Percentiles rank a stretch among this genome's conserved stretches.
Conservation (phyloP, 2,888 invertebrate species). For the Eustalomyia histrio region DNA sequence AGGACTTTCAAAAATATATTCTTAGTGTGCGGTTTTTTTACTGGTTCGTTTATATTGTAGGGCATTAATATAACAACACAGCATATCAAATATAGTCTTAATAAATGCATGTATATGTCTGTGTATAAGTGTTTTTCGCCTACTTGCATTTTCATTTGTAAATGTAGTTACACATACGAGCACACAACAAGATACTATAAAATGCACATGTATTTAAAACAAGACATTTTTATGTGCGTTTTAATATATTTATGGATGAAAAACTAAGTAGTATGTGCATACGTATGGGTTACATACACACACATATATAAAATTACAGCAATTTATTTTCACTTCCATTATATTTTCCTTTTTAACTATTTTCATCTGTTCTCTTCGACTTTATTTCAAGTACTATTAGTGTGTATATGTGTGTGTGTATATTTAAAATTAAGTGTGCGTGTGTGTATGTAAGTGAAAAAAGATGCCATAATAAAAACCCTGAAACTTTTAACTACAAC, state of each 20-base stretch:
- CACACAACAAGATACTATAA: constrained; percentile 38
- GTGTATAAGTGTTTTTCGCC: constrained; percentile 9
- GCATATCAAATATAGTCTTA: constrained; percentile 68
- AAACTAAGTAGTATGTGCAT: not conserved
- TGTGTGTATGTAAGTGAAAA: too few relatives aligned
- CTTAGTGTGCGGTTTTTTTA: too few relatives aligned
- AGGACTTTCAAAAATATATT: too few relatives aligned
- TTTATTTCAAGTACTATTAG: not conserved
- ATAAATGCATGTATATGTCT: not conserved
- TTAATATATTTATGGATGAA: constrained; percentile 26
- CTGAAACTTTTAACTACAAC: not conserved
- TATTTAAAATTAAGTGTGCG: too few relatives aligned
- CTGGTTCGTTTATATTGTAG: not conserved
- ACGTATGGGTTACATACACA: not conserved
- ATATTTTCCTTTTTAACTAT: constrained; percentile 18
- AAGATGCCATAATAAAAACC: not conserved
- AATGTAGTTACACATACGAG: constrained; percentile 57
- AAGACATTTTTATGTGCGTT: constrained; percentile 47
- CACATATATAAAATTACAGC: constrained; percentile 33
- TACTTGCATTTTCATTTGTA: constrained; percentile 49
- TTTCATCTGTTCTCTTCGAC: not conserved
- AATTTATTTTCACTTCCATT: constrained; percentile 28
- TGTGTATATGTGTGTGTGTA: not conserved
- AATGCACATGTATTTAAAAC: constrained; percentile 42
- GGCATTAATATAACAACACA: not conserved